Conservation (phyloP, 30 jellyfish, hydroid and myxozoan genomes). For the Aurelia sp. region DNA sequence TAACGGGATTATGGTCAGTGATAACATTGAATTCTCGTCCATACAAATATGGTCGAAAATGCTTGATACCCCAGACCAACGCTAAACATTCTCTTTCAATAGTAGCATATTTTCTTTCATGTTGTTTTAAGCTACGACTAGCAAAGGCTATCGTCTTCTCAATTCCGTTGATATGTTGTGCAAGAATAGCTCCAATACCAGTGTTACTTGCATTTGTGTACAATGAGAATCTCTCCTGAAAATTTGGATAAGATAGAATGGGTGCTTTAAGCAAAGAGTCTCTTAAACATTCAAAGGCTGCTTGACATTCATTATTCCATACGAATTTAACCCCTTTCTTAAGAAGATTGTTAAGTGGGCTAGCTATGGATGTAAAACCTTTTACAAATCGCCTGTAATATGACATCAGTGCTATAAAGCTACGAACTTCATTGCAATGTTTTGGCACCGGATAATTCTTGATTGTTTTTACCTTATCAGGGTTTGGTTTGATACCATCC, state of each 20-base stretch:
- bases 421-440: conserved; percentile 36
- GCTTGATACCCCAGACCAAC: conserved; percentile 59
- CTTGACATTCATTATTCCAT: conserved; percentile 58
- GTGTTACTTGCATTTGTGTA: conserved; percentile 50
- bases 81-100: conserved; percentile 49
- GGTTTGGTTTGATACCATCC: conserved; percentile 53
- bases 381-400: conserved; percentile 59
- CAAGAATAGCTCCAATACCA: conserved; percentile 58
- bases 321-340: neutral
- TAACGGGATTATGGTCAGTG: conserved; percentile 65
- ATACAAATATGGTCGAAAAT: conserved; percentile 65
- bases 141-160: conserved; percentile 65
- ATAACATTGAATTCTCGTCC: conserved; percentile 46
- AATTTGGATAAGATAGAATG: conserved; percentile 52
- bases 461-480: conserved; percentile 31
- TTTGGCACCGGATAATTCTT: conserved; percentile 39
- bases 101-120: conserved; percentile 54
- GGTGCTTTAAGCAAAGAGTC: conserved; percentile 64
- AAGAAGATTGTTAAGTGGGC: conserved; percentile 39
- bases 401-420: conserved; percentile 53
- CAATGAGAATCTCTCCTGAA: conserved; percentile 24
- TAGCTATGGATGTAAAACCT: conserved; percentile 65
- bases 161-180: conserved; percentile 50
- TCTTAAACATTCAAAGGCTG: conserved; percentile 58
- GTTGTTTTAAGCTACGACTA: conserved; percentile 34